These are phyloP conservation scores for Globodera ellingtonae DNA, from an alignment of 1,140 invertebrate genomes.

Conservation along the genomic window DNA sequence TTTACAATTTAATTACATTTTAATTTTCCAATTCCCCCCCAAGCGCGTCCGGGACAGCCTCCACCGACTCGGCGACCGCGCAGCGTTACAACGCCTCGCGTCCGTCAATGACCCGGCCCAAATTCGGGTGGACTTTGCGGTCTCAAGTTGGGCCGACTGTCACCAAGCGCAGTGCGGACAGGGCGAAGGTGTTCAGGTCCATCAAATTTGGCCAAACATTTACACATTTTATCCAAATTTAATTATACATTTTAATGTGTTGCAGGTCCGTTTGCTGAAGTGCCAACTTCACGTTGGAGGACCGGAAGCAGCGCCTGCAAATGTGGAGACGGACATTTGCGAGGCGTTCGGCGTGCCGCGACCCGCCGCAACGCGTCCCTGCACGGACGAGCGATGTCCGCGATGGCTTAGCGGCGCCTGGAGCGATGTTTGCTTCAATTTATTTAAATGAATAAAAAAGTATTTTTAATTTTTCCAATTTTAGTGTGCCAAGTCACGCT, in stretches of 20 bases:
- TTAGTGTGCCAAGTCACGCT: conserved; percentile 51
- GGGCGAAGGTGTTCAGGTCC: conserved; percentile 49
- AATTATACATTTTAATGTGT: conserved; percentile 6
- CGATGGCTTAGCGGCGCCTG: conserved; percentile 56
- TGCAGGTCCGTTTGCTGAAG: conserved; percentile 42
- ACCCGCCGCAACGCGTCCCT: conserved; percentile 52
- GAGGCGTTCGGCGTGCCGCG: conserved; percentile 50
- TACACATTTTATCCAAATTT: no score
- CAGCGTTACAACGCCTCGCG: conserved; percentile 37
- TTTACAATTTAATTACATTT: no score
- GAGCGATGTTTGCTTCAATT: conserved; percentile 31
- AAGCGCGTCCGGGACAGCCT: conserved; percentile 49
- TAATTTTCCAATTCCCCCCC: conserved; percentile 21
- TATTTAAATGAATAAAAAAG: not conserved
- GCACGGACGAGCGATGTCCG: conserved; percentile 53
- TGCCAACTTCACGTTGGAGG: conserved; percentile 45
- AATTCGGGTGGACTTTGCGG: conserved; percentile 52
- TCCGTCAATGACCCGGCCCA: conserved; percentile 36
- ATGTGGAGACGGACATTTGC: conserved; percentile 56
- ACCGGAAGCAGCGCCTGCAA: conserved; percentile 3
- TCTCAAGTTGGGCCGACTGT: conserved; percentile 56
- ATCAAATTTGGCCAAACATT: conserved; percentile 7
- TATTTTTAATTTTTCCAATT: conserved; percentile 24
- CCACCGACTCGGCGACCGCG: conserved; percentile 41
- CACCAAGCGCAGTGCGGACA: conserved; percentile 48